Evolutionary conservation across 2,797 vertebrate species (phyloP).

Genomic region (Protonibea diacanthus): DNA sequence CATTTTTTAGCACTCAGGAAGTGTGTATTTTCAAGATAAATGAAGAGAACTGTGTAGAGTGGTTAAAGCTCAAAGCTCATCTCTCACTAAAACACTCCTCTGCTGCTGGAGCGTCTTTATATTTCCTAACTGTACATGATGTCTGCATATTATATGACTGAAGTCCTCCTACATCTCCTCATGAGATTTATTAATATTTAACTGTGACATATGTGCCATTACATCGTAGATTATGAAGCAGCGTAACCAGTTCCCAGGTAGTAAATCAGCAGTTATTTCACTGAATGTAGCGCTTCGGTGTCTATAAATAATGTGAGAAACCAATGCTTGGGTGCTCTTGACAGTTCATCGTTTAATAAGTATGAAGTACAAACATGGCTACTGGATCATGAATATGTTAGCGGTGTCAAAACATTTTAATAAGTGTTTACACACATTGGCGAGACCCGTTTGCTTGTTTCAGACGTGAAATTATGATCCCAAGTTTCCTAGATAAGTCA

Average conservation of each 20-base stretch:
- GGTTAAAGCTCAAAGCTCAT: slow-evolving; percentile 20
- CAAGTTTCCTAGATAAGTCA: not conserved
- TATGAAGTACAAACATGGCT: not conserved
- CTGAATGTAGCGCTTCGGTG: slow-evolving; percentile 2
- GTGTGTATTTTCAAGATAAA: slow-evolving; percentile 45
- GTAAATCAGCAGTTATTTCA: slow-evolving; percentile 20
- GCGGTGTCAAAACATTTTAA: slow-evolving; percentile 24
- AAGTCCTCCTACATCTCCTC: slow-evolving; percentile 12
- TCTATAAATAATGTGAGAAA: slow-evolving; percentile 29
- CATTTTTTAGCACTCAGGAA: slow-evolving; percentile 33
- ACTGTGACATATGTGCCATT: not conserved
- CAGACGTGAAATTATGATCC: not conserved
- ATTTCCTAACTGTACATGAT: slow-evolving; percentile 1
- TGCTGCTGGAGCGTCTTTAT: slow-evolving; percentile 18
- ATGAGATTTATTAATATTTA: slow-evolving; percentile 42
- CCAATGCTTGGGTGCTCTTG: not conserved
- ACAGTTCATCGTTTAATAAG: slow-evolving; percentile 8
- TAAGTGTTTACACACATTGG: slow-evolving; percentile 9
- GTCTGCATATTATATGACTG: slow-evolving; percentile 29
- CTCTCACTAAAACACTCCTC: slow-evolving; percentile 37
- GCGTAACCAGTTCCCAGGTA: not conserved
- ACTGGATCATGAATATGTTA: not conserved
- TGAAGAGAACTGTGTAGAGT: slow-evolving; percentile 13
- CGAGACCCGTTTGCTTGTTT: not conserved
- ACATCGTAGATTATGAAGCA: not conserved